Evolutionary conservation across 2,888 invertebrate genomes (phyloP), one percentile per base, ranked within the genome.

Genomic region (Leptinotarsa tumamoca): DNA sequence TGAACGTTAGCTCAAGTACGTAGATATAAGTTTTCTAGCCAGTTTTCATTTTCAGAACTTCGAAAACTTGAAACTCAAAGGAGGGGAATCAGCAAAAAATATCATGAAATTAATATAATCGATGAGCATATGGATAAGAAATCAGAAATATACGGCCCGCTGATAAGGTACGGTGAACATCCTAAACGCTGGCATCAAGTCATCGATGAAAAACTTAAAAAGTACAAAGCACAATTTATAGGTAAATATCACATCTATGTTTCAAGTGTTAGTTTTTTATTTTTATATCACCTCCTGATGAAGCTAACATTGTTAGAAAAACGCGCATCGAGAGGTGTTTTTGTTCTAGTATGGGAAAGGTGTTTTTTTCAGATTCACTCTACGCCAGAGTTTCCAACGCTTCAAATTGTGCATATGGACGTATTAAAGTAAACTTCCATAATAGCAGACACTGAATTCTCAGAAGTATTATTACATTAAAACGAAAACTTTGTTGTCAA

Each of bases 161-260:
- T 92, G 50, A 90, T 92, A 69, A 86, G 93, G 51, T 90, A 92
- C 83, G 94, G 94, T 0, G 91, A 92, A 81, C 91, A 93, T 90
- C 92, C 93, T 1, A 90, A 91, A 77, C 90, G 91, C 67, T 88
- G 91, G 79, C 93, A 93, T 80, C 91, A 90, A 76, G 86, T 89
- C 56, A 90, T 92, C 43, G 85, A 86, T 56, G 85, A 87, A 61
- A 83, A 83, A 66, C 71, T 84, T 71, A 83, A 84, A 72, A 82
- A 83, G 73, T 88, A 87, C 73, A 83, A 82, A 72, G 84, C 87
- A 0, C 87, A 87, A 76, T 88, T 85, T 78, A 84, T 84, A 67
- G 87, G 87, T 87, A 83, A 77, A 68, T 23, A 51, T 27, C 27
- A 49, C 67, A 15, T 52, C 5, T 61, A 52, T 66, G 43, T 68